Evolutionary conservation across 2,113 vertebrate genomes (phyloP).

Genomic region (Corythoichthys haematopterus): DNA sequence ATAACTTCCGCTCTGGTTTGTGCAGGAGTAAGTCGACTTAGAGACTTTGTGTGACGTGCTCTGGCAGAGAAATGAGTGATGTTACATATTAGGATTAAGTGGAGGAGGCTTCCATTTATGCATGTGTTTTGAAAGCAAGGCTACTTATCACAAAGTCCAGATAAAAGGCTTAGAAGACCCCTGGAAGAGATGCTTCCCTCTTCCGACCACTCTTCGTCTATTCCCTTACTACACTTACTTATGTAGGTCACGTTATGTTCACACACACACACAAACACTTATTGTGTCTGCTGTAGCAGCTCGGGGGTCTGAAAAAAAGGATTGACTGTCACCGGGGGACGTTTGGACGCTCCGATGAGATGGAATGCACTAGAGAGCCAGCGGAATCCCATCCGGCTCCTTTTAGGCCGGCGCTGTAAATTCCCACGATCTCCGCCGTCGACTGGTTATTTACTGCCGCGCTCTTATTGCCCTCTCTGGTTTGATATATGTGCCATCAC

Average conservation of each 20-base stretch:
- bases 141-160: neutral
- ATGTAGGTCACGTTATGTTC: conserved; percentile 18
- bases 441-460: conserved; percentile 9
- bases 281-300: neutral
- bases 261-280: conserved; percentile 4
- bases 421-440: conserved; percentile 9
- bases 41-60: conserved; percentile 32
- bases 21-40: conserved; percentile 27
- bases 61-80: conserved; percentile 20
- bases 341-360: conserved; percentile 6
- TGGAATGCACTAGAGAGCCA: conserved; percentile 8
- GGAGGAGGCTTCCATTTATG: conserved; percentile 1
- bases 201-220: conserved; percentile 6
- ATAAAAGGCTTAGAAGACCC: conserved; percentile 26
- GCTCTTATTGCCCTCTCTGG: neutral
- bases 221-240: conserved; percentile 11
- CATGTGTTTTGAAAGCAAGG: conserved; percentile 19
- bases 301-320: conserved; percentile 5
- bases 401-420: conserved; percentile 5
- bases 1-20: conserved; percentile 39
- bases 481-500: conserved; percentile 12
- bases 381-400: neutral
- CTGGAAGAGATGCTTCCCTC: conserved; percentile 26
- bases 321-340: conserved; percentile 11
- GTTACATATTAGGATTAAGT: conserved; percentile 35